Percentiles rank a stretch among this genome's conserved stretches.
Evolutionary conservation across 35 echinoderm and acorn worm genomes (phyloP).

Genomic region (Ophiothrix spiculata): DNA sequence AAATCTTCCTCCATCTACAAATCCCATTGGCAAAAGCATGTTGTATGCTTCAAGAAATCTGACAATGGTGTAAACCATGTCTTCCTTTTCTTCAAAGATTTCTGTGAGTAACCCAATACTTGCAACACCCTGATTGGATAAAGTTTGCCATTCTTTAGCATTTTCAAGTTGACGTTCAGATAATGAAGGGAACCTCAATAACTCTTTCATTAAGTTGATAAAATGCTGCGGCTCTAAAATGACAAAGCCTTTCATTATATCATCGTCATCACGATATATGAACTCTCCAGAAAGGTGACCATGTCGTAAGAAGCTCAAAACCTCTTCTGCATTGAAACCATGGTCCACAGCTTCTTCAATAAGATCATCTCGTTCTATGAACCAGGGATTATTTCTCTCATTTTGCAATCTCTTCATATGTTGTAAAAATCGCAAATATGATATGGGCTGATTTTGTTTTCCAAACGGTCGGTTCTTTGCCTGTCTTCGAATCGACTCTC

Average conservation of each 20-base stretch:
- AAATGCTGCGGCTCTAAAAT: constrained; percentile 19
- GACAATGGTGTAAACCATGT: not conserved
- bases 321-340: not conserved
- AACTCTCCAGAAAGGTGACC: constrained; percentile 22
- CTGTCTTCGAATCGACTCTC: not conserved
- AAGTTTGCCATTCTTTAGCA: not conserved
- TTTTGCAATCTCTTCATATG: not conserved
- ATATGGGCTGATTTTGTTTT: not conserved
- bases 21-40: not conserved
- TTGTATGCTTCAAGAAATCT: constrained; percentile 21
- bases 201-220: constrained; percentile 20
- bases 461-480: constrained; percentile 1
- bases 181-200: constrained; percentile 10
- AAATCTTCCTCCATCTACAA: not conserved
- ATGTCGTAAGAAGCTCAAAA: not conserved
- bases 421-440: not conserved
- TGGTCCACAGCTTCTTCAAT: not conserved
- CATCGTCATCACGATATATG: constrained; percentile 38
- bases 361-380: not conserved
- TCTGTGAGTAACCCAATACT: not conserved
- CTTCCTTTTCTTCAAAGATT: not conserved
- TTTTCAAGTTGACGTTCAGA: not conserved
- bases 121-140: constrained; percentile 13
- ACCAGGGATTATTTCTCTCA: not conserved
- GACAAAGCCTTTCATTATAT: constrained; percentile 15